Conservation (phyloP, 1,140 invertebrate species). For the Lysiphlebus fabarum region DNA sequence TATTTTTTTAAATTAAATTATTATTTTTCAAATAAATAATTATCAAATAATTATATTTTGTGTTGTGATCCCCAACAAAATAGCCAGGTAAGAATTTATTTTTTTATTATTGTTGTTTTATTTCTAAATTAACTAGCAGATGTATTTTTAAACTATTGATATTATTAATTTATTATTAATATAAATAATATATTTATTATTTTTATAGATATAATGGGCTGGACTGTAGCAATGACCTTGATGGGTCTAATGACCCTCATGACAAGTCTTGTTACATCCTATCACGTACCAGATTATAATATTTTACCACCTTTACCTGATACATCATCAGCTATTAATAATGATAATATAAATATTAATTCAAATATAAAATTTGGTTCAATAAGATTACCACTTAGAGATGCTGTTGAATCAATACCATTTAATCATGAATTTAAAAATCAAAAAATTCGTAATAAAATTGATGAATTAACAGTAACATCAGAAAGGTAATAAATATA, state of each 20-base stretch:
- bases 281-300: conserved; percentile 29
- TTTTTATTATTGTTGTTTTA: too few relatives aligned
- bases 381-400: conserved; percentile 53
- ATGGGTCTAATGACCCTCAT: conserved; percentile 32
- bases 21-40: too few relatives aligned
- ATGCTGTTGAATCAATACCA: conserved; percentile 55
- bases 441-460: conserved; percentile 59
- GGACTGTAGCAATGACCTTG: conserved; percentile 32
- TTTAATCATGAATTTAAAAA: conserved; percentile 42
- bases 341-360: conserved; percentile 16
- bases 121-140: too few relatives aligned
- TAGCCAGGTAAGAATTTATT: too few relatives aligned
- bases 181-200: neutral
- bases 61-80: too few relatives aligned
- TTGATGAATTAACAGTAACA: conserved; percentile 51
- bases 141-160: too few relatives aligned
- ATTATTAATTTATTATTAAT: neutral
- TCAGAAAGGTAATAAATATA: conserved; percentile 39
- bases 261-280: conserved; percentile 30
- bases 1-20: too few relatives aligned
- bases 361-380: conserved; percentile 38
- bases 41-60: too few relatives aligned
- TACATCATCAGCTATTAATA: conserved; percentile 23
- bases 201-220: conserved; percentile 32
- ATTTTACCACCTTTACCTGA: conserved; percentile 17